Percentiles rank a stretch among this genome's conserved stretches.
Conservation (phyloP, 2,888 invertebrate species). For the Druceiella hillmani region DNA sequence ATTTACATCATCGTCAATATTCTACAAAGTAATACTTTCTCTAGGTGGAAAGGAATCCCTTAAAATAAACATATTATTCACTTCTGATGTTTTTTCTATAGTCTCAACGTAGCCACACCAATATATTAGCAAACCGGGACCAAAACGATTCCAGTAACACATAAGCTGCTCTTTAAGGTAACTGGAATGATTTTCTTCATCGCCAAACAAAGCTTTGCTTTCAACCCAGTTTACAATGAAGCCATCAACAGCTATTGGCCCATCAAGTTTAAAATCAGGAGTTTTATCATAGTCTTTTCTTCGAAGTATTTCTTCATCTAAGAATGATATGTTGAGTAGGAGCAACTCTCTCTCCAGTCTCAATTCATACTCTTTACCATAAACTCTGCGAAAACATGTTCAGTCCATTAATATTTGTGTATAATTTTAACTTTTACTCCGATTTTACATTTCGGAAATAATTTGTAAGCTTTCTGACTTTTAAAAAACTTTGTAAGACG, state of each 20-base stretch:
- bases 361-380: conserved; percentile 82
- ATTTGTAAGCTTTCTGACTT: too few species aligned
- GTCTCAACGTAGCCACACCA: conserved; percentile 88
- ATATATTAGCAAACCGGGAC: conserved; percentile 89
- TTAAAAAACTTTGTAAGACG: too few species aligned
- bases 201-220: conserved; percentile 93
- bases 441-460: too few species aligned
- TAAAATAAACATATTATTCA: conserved; percentile 55
- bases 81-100: conserved; percentile 59
- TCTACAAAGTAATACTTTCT: conserved; percentile 44
- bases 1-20: too few species aligned
- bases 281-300: conserved; percentile 90
- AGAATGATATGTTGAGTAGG: conserved; percentile 43
- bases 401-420: too few species aligned
- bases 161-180: conserved; percentile 80
- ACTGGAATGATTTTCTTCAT: conserved; percentile 70
- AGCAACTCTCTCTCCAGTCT: conserved; percentile 60
- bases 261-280: conserved; percentile 86
- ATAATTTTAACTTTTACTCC: too few species aligned
- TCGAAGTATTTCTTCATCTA: conserved; percentile 75
- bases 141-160: conserved; percentile 93
- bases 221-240: conserved; percentile 92
- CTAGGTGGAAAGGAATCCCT: conserved; percentile 49
- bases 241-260: conserved; percentile 82
- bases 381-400: too few species aligned